These are phyloP conservation scores for Argyresthia albistria DNA, from an alignment of 2,888 invertebrate genomes.

Conservation along the genomic window DNA sequence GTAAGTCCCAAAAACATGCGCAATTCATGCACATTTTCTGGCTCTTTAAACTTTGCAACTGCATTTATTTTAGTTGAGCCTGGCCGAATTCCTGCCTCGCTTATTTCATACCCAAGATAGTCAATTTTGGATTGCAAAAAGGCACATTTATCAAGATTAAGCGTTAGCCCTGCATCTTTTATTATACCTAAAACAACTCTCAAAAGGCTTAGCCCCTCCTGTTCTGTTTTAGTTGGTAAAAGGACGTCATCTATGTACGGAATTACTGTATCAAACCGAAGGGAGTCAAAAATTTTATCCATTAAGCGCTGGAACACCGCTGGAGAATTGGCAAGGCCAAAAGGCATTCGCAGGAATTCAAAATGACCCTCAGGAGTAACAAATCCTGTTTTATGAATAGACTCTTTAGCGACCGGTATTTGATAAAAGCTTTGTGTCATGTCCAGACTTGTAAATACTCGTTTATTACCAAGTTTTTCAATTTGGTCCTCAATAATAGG, in stretches of 20 bases:
- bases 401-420: neutral
- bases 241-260: conserved; percentile 2
- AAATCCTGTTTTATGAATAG: too few relatives aligned
- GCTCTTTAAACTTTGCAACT: neutral
- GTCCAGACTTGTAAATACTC: neutral
- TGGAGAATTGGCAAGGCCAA: neutral
- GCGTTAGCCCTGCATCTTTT: neutral
- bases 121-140: neutral
- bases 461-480: neutral
- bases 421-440: neutral
- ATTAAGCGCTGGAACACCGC: neutral
- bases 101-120: conserved; percentile 2
- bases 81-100: neutral
- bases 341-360: neutral
- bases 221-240: neutral
- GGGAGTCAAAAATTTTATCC: neutral
- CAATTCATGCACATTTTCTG: conserved; percentile 1
- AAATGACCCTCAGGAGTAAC: neutral
- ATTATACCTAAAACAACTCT: neutral
- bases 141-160: neutral
- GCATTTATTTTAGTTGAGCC: neutral
- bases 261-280: neutral
- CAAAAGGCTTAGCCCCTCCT: neutral
- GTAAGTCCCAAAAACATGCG: conserved; percentile 6
- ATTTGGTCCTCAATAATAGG: conserved; percentile 3